Evolutionary conservation across 2,888 invertebrate species (phyloP).

Genomic region (Cheiracanthium punctorium): DNA sequence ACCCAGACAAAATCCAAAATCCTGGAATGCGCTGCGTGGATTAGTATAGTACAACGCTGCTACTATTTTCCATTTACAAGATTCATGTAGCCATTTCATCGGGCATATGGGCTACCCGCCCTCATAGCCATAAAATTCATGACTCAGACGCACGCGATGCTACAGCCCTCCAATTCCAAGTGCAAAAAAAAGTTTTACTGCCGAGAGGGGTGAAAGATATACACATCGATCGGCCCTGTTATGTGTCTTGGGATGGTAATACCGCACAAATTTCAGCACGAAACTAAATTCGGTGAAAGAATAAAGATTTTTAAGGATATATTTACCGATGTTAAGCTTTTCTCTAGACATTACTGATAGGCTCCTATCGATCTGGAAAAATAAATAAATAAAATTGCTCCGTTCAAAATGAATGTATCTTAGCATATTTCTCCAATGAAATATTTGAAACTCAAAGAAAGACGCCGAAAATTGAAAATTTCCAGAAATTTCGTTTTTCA

Average conservation of each 20-base stretch:
- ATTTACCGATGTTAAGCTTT: no score
- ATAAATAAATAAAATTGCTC: no score
- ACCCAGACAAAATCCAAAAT: no score
- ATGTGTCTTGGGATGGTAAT: not conserved
- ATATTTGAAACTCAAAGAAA: no score
- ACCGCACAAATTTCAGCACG: not conserved
- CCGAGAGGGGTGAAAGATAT: not conserved
- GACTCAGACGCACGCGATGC: not conserved
- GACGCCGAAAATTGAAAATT: no score
- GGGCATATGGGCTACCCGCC: not conserved
- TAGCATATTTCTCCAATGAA: no score
- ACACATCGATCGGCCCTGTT: not conserved
- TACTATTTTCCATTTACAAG: not conserved
- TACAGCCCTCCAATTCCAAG: not conserved
- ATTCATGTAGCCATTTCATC: not conserved
- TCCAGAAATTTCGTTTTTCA: no score
- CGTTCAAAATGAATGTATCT: no score
- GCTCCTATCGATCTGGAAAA: no score
- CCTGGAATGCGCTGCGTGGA: no score
- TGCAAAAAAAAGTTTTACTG: not conserved
- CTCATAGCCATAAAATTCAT: conserved; percentile 1
- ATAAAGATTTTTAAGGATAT: not conserved
- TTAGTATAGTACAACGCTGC: no score
- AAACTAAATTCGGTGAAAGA: not conserved
- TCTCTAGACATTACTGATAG: no score